Base-by-base conservation (phyloP, 2,797 vertebrate genomes). In the Podarcis siculus region DNA sequence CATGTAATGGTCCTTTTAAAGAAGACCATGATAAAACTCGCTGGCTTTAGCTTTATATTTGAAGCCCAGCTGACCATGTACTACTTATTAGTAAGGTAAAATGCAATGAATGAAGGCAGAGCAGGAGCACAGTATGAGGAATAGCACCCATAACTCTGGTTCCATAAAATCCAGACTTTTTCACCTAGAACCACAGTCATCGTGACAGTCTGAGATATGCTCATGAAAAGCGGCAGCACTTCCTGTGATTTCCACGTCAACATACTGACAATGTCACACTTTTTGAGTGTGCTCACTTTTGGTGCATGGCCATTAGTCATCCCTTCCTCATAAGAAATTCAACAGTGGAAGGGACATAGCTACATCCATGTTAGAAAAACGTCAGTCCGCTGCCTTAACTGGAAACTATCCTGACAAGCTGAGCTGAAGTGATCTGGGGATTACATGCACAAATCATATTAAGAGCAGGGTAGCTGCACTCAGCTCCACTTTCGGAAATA, bases 391-490 rank as follows among this genome's bases (percentile, higher is more conserved):
- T 87, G 45, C 76, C 93, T 94, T 89, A 89, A 83, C 85, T 95
- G 87, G 87, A 93, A 95, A 94, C 35, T 87, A 85, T 87, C 83
- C 91, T 89, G 87, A 94, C 39, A 73, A 88, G 89, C 55, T 83
- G 39, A 95, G 71, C 92, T 86, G 71, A 93, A 88, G 83, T 86
- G 90, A 93, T 90, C 89, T 93, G 86, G 88, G 89, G 95, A 95
- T 95, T 92, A 94, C 89, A 91, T 69, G 94, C 83, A 96, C 90
- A 95, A 94, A 92, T 94, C 87, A 91, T 80, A 94, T 94, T 93
- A 94, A 92, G 49, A 93, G 93, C 88, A 95, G 88, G 86, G 91
- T 89, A 93, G 92, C 87, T 92, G 91, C 94, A 94, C 73, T 76
- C 92, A 94, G 91, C 89, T 94, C 86, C 67, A 92, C 76, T 88